Percentiles rank a stretch among this genome's conserved stretches.
Evolutionary conservation across 2,113 vertebrate genomes (phyloP).

Genomic region (Crotophaga sulcirostris): DNA sequence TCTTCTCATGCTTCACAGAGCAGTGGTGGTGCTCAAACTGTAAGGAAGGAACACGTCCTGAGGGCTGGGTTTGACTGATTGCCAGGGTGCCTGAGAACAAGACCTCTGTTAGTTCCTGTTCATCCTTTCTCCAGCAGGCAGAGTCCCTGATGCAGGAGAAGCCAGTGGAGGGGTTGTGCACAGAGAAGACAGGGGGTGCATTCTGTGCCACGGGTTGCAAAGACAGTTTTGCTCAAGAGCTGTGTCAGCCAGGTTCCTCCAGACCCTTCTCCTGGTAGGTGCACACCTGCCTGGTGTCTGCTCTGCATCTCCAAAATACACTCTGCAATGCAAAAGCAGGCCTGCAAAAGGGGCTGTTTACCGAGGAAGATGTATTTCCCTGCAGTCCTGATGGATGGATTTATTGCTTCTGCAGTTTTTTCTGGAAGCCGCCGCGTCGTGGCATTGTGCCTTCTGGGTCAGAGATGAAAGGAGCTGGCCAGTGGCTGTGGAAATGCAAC

Average conservation of each 20-base stretch:
- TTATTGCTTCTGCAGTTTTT: not conserved
- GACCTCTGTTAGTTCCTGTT: not conserved
- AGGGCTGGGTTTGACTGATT: not conserved
- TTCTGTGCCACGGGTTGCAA: not conserved
- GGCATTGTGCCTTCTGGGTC: conserved; percentile 42
- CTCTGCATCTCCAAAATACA: not conserved
- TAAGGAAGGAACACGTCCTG: not conserved
- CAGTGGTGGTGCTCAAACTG: not conserved
- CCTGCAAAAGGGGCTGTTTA: not conserved
- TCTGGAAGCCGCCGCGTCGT: not conserved
- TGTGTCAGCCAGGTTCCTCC: not conserved
- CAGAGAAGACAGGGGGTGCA: not conserved
- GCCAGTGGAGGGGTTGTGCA: not conserved
- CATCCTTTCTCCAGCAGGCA: not conserved
- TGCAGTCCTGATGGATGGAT: not conserved
- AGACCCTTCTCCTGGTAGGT: rapidly evolving
- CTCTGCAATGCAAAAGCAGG: not conserved
- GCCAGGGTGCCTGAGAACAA: not conserved
- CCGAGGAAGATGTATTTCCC: not conserved
- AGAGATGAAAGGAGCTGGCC: conserved; percentile 53
- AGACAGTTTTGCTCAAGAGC: not conserved
- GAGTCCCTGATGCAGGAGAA: not conserved
- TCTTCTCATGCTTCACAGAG: not conserved
- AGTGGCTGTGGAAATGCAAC: not conserved
- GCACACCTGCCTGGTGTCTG: rapidly evolving